These are phyloP conservation scores for Hyles lineata DNA, from an alignment of 2,888 invertebrate genomes.

Conservation along the genomic window DNA sequence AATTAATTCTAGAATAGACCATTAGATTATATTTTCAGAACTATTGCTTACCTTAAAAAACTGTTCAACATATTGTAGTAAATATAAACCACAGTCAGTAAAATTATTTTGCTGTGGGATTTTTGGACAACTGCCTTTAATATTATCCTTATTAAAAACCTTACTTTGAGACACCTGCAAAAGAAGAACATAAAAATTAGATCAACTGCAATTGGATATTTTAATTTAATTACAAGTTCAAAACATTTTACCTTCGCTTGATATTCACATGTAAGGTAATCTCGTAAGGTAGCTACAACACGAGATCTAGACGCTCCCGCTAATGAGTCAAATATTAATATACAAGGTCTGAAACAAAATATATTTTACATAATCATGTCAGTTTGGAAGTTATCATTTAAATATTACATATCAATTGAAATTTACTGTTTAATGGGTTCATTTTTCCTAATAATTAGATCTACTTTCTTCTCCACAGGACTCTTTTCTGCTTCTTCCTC, in stretches of 20 bases:
- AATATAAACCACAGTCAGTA: constrained; percentile 97
- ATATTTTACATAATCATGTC: constrained; percentile 12
- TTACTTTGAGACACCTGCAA: constrained; percentile 85
- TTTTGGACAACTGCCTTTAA: constrained; percentile 94
- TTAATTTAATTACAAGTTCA: too few relatives aligned
- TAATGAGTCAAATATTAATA: constrained; percentile 97
- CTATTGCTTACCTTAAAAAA: constrained; percentile 91
- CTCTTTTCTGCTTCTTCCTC: constrained; percentile 73
- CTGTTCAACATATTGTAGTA: constrained; percentile 97
- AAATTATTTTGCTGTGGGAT: constrained; percentile 99
- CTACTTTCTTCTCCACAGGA: constrained; percentile 67
- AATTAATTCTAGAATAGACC: background rate
- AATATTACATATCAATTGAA: constrained; percentile 33
- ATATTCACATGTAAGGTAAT: constrained; percentile 95
- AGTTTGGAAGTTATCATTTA: constrained; percentile 29
- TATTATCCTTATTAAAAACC: constrained; percentile 91
- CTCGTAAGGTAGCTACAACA: constrained; percentile 95
- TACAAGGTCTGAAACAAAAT: constrained; percentile 90
- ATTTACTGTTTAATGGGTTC: constrained; percentile 88
- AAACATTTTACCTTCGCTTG: constrained; percentile 86
- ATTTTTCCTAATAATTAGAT: constrained; percentile 60
- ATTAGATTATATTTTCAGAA: too few relatives aligned
- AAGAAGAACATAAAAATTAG: constrained; percentile 31
- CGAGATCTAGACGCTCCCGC: constrained; percentile 92
- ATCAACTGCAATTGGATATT: background rate